Evolutionary conservation across 2,888 invertebrate species (phyloP), one percentile per base, ranked within the genome.

Genomic region (Hirtodrosophila trivittata): DNA sequence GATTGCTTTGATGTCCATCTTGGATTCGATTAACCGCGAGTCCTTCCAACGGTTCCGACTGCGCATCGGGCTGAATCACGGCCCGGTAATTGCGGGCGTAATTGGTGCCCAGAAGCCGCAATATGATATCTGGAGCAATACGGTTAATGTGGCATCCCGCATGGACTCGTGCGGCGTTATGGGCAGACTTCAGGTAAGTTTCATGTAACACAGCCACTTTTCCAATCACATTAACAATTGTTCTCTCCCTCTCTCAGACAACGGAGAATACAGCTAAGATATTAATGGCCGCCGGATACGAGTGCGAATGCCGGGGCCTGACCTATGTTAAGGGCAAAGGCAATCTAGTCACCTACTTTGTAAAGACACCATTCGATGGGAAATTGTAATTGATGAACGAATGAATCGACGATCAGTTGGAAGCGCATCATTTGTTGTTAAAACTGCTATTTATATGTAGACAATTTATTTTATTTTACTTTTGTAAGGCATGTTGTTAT

Each of bases 81-180:
- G 91, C 0, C 91, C 91, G 0, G 97, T 98, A 16, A 98, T 98
- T 89, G 98, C 98, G 0, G 98, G 98, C 0, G 98, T 98, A 12
- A 97, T 98, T 16, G 98, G 98, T 0, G 98, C 98, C 0, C 97
- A 98, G 90, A 98, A 98, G 89, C 98, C 98, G 0, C 98, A 98
- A 91, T 98, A 98, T 91, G 98, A 99, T 89, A 98, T 99, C 80
- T 99, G 98, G 98, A 98, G 98, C 9, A 98, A 99, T 91, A 98
- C 98, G 0, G 99, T 99, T 10, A 98, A 98, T 89, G 97, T 98
- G 8, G 98, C 98, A 0, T 97, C 97, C 3, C 92, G 98, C 43
- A 99, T 99, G 98, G 98, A 98, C 91, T 97, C 97, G 66, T 97
- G 97, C 65, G 98, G 98, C 0, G 93, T 95, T 66, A 95, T 97